A percentile compares a stretch with the other conserved stretches of the same genome.
Conservation (phyloP, 2,888 invertebrate species). For the Trachelus stipa region DNA sequence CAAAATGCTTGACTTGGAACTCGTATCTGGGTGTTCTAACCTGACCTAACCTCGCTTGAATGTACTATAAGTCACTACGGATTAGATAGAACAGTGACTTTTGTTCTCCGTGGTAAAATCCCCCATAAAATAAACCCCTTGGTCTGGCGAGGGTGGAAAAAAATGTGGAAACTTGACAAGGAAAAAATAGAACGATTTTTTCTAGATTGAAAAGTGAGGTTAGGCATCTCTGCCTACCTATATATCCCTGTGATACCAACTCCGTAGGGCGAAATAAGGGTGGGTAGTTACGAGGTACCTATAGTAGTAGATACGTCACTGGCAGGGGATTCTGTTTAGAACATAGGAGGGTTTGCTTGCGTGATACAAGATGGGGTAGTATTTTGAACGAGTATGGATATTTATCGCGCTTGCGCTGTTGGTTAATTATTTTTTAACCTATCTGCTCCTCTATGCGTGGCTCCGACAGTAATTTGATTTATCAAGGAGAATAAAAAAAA, state of each 20-base stretch:
- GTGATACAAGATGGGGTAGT: background rate
- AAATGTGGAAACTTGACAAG: background rate
- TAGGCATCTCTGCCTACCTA: background rate
- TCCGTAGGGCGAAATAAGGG: background rate
- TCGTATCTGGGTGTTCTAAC: background rate
- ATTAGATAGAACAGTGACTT: background rate
- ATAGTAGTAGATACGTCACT: background rate
- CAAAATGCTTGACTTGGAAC: background rate
- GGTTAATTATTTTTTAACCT: background rate
- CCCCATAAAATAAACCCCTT: background rate
- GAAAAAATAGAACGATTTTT: background rate
- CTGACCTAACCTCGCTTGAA: background rate
- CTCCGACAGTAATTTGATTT: background rate
- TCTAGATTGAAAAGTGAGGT: background rate
- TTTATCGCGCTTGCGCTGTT: background rate
- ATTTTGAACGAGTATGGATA: background rate
- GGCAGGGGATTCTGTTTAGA: background rate
- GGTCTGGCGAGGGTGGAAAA: background rate
- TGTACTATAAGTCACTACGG: background rate
- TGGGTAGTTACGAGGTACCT: background rate
- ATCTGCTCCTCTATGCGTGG: background rate
- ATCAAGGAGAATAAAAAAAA: background rate
- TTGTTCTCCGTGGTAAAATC: background rate
- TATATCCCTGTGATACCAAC: background rate
- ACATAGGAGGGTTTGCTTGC: background rate